A percentile compares a stretch with the other conserved stretches of the same genome.
phyloP scores from a whole-genome alignment of 2,113 vertebrate species.

The Ageneiosus marmoratus region DNA sequence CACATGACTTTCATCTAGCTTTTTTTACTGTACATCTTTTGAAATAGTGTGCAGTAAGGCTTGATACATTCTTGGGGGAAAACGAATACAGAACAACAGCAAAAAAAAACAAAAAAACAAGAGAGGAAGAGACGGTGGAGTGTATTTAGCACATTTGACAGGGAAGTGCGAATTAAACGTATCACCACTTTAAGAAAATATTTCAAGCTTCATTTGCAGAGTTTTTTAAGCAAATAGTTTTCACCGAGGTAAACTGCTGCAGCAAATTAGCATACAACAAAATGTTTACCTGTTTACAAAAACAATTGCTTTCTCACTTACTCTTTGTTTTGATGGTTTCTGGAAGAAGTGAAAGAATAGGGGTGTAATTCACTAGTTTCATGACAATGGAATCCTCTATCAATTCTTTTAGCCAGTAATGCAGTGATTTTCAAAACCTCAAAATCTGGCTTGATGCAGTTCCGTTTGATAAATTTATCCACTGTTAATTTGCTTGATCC shows the following conservation, averaged over 20 bases:
- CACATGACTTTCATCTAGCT: too few species aligned
- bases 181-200: constrained; percentile 48
- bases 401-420: too few species aligned
- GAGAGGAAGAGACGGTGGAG: constrained; percentile 12
- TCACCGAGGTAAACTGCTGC: constrained; percentile 51
- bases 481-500: too few species aligned
- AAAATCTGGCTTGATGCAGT: too few species aligned
- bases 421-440: too few species aligned
- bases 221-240: constrained; percentile 58
- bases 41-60: neutral
- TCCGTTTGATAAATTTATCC: too few species aligned
- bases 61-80: neutral
- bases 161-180: constrained; percentile 55
- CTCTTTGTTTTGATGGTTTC: constrained; percentile 42
- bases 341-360: constrained; percentile 12
- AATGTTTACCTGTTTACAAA: constrained; percentile 59
- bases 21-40: neutral
- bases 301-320: constrained; percentile 50
- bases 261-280: constrained; percentile 46
- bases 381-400: too few species aligned
- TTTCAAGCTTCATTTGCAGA: constrained; percentile 55
- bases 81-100: neutral
- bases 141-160: constrained; percentile 45
- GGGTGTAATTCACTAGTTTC: too few species aligned
- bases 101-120: neutral